phyloP scores from a whole-genome alignment of 2,113 vertebrate genomes.

The Myotis brandtii region DNA sequence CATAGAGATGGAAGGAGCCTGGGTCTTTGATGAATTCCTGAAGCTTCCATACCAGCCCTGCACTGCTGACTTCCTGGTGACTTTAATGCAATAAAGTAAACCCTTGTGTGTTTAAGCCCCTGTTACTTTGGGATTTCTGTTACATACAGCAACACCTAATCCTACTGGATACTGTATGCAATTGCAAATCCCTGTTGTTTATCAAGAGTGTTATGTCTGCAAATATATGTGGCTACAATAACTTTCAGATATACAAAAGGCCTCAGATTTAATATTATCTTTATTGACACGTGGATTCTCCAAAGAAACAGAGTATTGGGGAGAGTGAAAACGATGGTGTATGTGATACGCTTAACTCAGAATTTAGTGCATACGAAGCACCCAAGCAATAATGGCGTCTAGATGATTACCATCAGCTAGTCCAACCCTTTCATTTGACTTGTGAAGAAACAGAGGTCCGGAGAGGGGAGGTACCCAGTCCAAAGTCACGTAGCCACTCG shows the following conservation, averaged over 20 bases:
- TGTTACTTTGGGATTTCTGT: neutral
- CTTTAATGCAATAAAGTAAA: neutral
- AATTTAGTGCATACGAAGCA: neutral
- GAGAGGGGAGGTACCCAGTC: neutral
- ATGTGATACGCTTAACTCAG: neutral
- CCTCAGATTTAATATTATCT: neutral
- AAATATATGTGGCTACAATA: neutral
- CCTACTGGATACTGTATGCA: neutral
- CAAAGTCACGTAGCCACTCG: neutral
- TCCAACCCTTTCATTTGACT: neutral
- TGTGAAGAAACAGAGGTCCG: neutral
- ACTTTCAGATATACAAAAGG: conserved; percentile 32
- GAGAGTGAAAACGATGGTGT: neutral
- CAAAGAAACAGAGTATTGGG: neutral
- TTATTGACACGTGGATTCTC: conserved; percentile 2
- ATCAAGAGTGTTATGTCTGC: neutral
- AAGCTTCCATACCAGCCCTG: neutral
- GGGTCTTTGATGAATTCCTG: neutral
- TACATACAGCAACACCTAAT: neutral
- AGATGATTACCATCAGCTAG: neutral
- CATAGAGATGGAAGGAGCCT: neutral
- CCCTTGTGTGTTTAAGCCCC: neutral
- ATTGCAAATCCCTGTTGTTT: conserved; percentile 20
- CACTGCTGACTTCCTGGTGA: neutral
- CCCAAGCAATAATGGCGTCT: neutral